Evolutionary conservation across 2,797 vertebrate genomes (phyloP).

Genomic region (Acanthurus lineatus): DNA sequence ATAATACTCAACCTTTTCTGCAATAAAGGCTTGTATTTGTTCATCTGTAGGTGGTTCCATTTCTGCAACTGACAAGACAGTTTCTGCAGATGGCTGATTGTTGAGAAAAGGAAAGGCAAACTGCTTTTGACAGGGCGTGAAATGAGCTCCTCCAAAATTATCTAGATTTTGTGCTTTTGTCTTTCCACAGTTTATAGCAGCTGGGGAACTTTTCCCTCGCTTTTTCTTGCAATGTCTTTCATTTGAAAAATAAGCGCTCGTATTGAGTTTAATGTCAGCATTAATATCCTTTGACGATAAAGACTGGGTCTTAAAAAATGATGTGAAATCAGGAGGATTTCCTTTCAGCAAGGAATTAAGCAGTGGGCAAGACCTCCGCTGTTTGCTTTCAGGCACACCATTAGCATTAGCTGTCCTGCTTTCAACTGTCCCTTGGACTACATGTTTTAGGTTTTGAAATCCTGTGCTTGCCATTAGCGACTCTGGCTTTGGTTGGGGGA

Average conservation of each 20-base stretch:
- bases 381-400: background rate
- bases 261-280: background rate
- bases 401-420: background rate
- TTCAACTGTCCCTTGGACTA: background rate
- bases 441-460: background rate
- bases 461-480: background rate
- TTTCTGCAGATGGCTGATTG: background rate
- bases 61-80: background rate
- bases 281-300: background rate
- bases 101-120: background rate
- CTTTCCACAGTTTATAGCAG: background rate
- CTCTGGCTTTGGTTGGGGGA: background rate
- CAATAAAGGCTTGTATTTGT: background rate
- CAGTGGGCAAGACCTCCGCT: rapidly evolving
- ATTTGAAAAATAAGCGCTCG: background rate
- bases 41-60: background rate
- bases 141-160: background rate
- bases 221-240: background rate
- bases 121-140: background rate
- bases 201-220: background rate
- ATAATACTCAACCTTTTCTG: rapidly evolving
- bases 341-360: rapidly evolving
- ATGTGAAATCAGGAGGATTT: background rate
- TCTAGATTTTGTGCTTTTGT: background rate
- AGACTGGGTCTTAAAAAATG: rapidly evolving